phyloP scores from a whole-genome alignment of 1,140 invertebrate genomes.

The Pseudobourletiella spinata region DNA sequence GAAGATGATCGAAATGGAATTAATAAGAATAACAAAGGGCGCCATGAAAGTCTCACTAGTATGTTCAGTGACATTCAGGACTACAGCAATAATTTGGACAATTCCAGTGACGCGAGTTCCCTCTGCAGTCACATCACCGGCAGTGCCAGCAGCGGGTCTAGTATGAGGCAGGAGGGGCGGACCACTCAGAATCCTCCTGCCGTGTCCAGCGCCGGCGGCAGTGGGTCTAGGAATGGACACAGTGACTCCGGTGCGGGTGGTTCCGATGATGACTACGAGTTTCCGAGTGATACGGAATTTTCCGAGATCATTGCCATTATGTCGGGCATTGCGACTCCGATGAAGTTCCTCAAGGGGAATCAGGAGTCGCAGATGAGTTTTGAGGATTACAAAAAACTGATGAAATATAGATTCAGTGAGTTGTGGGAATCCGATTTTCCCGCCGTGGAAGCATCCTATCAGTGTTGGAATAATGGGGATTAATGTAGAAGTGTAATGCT shows the following conservation, averaged over 20 bases:
- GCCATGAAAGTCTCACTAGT: background rate
- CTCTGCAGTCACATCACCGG: background rate
- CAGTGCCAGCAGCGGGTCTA: background rate
- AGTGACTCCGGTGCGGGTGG: background rate
- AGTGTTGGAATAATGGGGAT: too few relatives aligned
- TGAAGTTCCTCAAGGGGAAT: too few relatives aligned
- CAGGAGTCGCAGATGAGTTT: background rate
- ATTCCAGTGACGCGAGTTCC: background rate
- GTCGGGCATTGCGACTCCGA: background rate
- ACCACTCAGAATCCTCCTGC: background rate
- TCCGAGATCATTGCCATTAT: slow-evolving; percentile 7
- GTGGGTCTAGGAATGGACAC: too few relatives aligned
- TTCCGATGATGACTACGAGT: background rate
- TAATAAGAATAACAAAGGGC: too few relatives aligned
- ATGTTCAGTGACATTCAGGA: background rate
- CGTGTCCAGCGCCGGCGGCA: too few relatives aligned
- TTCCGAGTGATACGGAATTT: slow-evolving; percentile 1
- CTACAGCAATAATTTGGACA: background rate
- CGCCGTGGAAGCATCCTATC: too few relatives aligned
- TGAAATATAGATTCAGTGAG: too few relatives aligned
- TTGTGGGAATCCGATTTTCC: too few relatives aligned
- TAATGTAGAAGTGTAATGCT: too few relatives aligned
- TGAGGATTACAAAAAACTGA: too few relatives aligned
- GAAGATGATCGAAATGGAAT: too few relatives aligned
- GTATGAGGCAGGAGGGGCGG: background rate